Conservation (phyloP, 2,113 vertebrate genomes). For the Scomber colias region DNA sequence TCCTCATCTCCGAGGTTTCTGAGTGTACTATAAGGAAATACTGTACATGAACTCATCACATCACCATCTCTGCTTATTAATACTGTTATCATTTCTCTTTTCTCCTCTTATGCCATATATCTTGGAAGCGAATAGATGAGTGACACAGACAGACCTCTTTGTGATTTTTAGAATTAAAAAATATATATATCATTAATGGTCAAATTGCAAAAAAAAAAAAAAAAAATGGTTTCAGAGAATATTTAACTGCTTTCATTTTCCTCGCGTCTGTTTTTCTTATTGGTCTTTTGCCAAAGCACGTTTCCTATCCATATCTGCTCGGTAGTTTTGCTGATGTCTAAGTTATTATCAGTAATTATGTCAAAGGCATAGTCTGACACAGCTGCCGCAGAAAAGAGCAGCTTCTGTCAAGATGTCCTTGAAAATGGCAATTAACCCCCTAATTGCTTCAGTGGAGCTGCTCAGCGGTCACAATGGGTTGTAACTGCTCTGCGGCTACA, state of each 20-base stretch:
- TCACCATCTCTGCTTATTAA: constrained; percentile 23
- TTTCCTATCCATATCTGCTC: constrained; percentile 4
- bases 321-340: not conserved
- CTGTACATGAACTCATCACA: constrained; percentile 38
- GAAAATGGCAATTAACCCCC: constrained; percentile 55
- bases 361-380: constrained; percentile 11
- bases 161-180: not conserved
- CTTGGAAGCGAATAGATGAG: not conserved
- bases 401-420: constrained; percentile 49
- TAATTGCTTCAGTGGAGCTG: constrained; percentile 34
- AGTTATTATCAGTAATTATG: constrained; percentile 24
- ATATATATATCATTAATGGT: not conserved
- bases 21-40: constrained; percentile 40
- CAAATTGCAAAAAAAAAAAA: not conserved
- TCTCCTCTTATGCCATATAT: not conserved
- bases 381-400: constrained; percentile 14
- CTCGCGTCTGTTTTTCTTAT: not conserved
- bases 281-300: not conserved
- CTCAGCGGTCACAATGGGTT: constrained; percentile 25
- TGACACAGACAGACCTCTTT: not conserved
- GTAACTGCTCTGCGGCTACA: not conserved
- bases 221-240: not conserved
- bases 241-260: not conserved
- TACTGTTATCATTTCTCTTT: constrained; percentile 7
- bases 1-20: constrained; percentile 30